Base-by-base conservation (phyloP, 2,113 vertebrate species). In the Meles meles region DNA sequence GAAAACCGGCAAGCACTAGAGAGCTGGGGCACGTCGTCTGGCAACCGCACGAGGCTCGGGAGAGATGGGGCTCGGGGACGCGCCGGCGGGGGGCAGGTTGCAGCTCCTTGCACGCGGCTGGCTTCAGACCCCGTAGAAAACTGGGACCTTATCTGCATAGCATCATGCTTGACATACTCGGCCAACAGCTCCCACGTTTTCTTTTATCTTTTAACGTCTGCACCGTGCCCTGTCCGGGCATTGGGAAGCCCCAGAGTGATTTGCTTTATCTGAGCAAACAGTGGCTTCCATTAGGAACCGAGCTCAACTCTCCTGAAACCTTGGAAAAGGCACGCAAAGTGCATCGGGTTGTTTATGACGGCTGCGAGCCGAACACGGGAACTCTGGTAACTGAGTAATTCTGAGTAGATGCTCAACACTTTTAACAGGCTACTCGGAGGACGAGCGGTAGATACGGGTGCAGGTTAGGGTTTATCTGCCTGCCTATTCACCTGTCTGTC, bases 201-300 rank as follows among this genome's bases (percentile, higher is more conserved):
- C 97, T 97, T 85, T 98, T 98, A 98, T 98, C 99, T 98, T 85
- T 89, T 84, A 76, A 93, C 93, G 95, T 98, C 98, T 97, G 95
- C 97, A 96, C 61, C 74, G 23, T 65, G 93, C 98, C 97, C 88
- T 87, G 81, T 95, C 95, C 97, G 80, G 94, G 96, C 89, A 89
- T 31, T 71, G 59, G 77, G 94, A 96, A 92, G 96, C 90, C 97
- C 97, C 97, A 90, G 98, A 94, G 74, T 0, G 98, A 93, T 99
- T 99, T 99, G 98, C 95, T 99, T 98, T 99, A 98, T 91, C 96
- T 97, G 98, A 98, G 97, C 98, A 99, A 99, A 99, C 98, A 99
- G 47, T 0, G 27, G 95, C 83, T 97, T 98, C 99, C 99, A 99
- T 99, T 98, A 98, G 69, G 96, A 96, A 87, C 52, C 96, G 96